Evolutionary conservation across 2,888 invertebrate genomes (phyloP), one percentile per base, ranked within the genome.

Genomic region (Amiota mariae): DNA sequence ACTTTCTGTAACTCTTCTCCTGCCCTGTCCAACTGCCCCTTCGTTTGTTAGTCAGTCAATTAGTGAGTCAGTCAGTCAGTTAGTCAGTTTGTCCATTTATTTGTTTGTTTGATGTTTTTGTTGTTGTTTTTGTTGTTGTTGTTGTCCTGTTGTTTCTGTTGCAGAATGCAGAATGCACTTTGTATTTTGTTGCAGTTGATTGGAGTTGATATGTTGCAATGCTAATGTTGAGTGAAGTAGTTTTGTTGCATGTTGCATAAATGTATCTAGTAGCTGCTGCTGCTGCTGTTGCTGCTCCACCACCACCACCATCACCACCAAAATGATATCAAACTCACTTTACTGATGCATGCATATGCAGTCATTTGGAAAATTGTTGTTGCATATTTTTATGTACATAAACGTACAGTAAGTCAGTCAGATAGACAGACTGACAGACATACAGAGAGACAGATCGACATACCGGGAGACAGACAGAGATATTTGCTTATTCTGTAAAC

Each of bases 311-410:
- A n/a, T n/a, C 20, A 12, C 49, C 54, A 54, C 15, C 54, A 54
- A 54, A 18, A 20, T 20, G 8, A 59, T 15, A 59, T 59, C 15
- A 36, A 36, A 36, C 36, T 36, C 36, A 59, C 15, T 59, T 59
- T 8, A 18, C 59, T 20, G 51, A 18, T 80, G 82, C 85, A 82
- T 82, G 85, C 80, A 76, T 77, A 79, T 84, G 84, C 86, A 83
- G 82, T 86, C 86, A 85, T 79, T 84, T 86, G 87, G 86, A 87
- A 87, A 87, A 87, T 87, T 87, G 85, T 82, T 51, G 18, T 49
- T 86, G 79, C 82, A 85, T 83, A 82, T 82, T 79, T 79, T 81
- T 63, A 12, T 8, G 20, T 61, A 61, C 12, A 36, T 24, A 24
- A 6, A 36, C 36, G 6, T 2, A 4, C 36, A 36, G 36, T 36